Conservation (phyloP, 2,888 invertebrate species). For the Drosophila meridiana region DNA sequence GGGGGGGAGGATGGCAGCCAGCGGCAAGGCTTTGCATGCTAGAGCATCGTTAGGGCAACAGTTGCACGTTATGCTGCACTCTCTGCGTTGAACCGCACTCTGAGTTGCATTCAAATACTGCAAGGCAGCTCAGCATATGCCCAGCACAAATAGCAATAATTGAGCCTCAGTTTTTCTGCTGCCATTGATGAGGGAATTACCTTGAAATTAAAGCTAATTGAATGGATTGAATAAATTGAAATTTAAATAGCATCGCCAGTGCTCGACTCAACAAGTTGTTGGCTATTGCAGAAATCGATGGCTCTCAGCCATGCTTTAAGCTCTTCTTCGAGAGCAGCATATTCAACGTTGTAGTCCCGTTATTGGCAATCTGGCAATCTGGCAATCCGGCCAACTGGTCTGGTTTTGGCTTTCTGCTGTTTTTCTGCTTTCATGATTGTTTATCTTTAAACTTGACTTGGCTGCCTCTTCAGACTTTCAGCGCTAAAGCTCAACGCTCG, state of each 20-base stretch:
- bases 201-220: neutral
- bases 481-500: conserved; percentile 37
- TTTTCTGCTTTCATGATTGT: conserved; percentile 52
- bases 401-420: conserved; percentile 7
- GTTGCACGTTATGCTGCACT: conserved; percentile 12
- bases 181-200: neutral
- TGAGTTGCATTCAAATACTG: conserved; percentile 43
- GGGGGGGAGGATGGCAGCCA: neutral
- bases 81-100: conserved; percentile 28
- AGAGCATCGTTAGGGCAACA: conserved; percentile 52
- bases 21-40: conserved; percentile 60
- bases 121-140: conserved; percentile 32
- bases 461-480: conserved; percentile 65
- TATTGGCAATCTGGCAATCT: conserved; percentile 23
- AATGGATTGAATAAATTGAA: neutral
- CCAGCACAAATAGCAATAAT: conserved; percentile 7
- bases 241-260: neutral
- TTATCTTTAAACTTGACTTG: conserved; percentile 73
- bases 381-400: conserved; percentile 15
- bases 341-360: conserved; percentile 10
- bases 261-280: neutral
- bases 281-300: neutral
- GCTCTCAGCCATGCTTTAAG: neutral
- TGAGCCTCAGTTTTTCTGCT: neutral
- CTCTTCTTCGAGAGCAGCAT: neutral